These are phyloP conservation scores for Hoplias malabaricus DNA, from an alignment of 2,113 vertebrate species.

Conservation along the genomic window DNA sequence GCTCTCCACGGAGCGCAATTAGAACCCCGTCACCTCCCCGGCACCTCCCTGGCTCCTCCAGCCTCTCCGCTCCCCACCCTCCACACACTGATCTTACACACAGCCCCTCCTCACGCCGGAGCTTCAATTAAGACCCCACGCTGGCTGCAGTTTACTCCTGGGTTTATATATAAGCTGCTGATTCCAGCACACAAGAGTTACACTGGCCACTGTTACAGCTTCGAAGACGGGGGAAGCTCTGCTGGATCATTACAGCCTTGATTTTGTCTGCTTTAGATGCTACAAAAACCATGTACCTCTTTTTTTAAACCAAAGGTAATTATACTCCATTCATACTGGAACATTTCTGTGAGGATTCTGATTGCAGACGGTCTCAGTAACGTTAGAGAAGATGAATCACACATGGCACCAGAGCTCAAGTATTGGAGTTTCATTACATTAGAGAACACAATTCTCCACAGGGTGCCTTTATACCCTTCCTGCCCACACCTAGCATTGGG, in stretches of 20 bases:
- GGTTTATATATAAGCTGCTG: slow-evolving; percentile 35
- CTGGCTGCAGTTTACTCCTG: slow-evolving; percentile 23
- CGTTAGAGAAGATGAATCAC: too few relatives aligned
- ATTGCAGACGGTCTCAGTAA: too few relatives aligned
- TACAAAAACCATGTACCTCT: too few relatives aligned
- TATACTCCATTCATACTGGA: too few relatives aligned
- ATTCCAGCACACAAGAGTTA: slow-evolving; percentile 18
- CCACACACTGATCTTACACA: slow-evolving; percentile 57
- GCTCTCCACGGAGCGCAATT: slow-evolving; percentile 61
- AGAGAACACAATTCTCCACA: too few relatives aligned
- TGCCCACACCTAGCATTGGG: too few relatives aligned
- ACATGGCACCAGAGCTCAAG: too few relatives aligned
- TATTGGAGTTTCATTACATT: too few relatives aligned
- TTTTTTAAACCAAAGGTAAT: too few relatives aligned
- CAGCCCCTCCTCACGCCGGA: slow-evolving; percentile 7
- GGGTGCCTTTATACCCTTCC: too few relatives aligned
- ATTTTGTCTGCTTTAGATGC: neutral
- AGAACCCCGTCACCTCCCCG: slow-evolving; percentile 49
- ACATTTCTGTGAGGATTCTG: too few relatives aligned
- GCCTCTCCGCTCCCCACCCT: slow-evolving; percentile 45
- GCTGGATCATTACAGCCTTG: neutral
- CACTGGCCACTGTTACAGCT: slow-evolving; percentile 3
- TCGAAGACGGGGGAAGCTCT: slow-evolving; percentile 4
- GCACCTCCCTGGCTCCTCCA: slow-evolving; percentile 17
- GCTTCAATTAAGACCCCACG: slow-evolving; percentile 55